Percentiles rank a stretch among this genome's conserved stretches.
Evolutionary conservation across 64 coral and sea anemone species (phyloP).

Genomic region (Montipora efflorescens): DNA sequence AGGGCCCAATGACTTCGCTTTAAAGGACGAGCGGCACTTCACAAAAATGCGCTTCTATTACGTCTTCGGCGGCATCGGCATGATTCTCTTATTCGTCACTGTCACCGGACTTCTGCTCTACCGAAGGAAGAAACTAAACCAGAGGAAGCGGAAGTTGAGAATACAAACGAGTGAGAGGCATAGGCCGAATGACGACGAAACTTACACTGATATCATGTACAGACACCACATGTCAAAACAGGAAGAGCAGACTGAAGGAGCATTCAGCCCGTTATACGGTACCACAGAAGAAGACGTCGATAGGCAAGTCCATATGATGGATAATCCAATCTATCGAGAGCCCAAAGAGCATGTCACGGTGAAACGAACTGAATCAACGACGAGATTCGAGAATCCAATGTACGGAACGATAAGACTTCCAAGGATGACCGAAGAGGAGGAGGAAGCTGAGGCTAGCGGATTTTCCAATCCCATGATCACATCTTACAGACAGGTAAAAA

Average conservation of each 20-base stretch:
- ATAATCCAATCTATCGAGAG: slow-evolving; percentile 46
- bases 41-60: not conserved
- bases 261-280: slow-evolving; percentile 40
- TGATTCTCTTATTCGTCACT: not conserved
- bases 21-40: not conserved
- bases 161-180: not conserved
- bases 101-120: not conserved
- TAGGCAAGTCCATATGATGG: not conserved
- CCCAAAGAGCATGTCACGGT: not conserved
- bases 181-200: slow-evolving; percentile 3
- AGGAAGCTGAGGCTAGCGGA: not conserved
- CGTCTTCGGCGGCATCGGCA: not conserved
- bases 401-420: not conserved
- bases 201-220: slow-evolving; percentile 44
- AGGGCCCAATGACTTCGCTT: not conserved
- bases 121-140: not conserved
- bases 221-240: slow-evolving; percentile 44
- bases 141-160: not conserved
- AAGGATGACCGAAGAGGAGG: not conserved
- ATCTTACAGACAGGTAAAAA: not conserved
- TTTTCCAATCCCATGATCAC: slow-evolving; percentile 38
- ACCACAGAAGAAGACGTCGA: not conserved
- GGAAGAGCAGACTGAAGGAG: not conserved
- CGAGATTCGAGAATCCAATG: slow-evolving; percentile 30
- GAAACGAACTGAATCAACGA: not conserved